Evolutionary conservation across 2,113 vertebrate genomes (phyloP), one percentile per base, ranked within the genome.

Genomic region (Gallinago media): DNA sequence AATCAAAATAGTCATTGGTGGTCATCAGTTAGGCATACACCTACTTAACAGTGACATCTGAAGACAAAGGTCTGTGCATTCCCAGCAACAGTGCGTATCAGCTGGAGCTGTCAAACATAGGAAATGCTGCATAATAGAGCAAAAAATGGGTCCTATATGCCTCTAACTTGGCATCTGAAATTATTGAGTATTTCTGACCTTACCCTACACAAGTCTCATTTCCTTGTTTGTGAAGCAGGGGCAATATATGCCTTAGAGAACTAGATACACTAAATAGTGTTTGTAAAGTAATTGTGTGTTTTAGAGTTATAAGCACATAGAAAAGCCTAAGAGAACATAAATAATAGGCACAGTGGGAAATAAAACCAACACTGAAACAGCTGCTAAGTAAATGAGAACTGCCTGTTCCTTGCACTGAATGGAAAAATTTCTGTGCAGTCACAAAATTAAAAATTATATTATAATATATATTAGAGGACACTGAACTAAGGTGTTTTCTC

Each of bases 291-390:
- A 87, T 78, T 78, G 32, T 2, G 1, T 81, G 22, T 65, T 92
- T 85, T 58, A 84, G n/a, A 92, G 20, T 73, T 72, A 62, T 29
- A 18, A 94, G 23, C 3, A 27, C 17, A 70, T 4, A 94, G 59
- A 81, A 94, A 86, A 91, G 5, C 15, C 52, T 42, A 54, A 85
- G 7, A 93, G 46, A 85, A 79, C 21, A 72, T 62, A 90, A 92
- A 83, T 88, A 92, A 83, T 54, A 83, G 54, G 66, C 85, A 92
- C 59, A 92, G 78, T 59, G 42, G 75, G 88, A 88, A 94, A 88
- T 58, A 86, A 90, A 86, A 52, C 40, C 59, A 83, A 18, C 17
- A 34, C 75, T 79, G 54, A 83, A 96, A 70, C 61, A 92, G 36
- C 59, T 89, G 23, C 11, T 50, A 62, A 90, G 27, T 88, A 89